Percentiles rank a stretch among this genome's conserved stretches.
Conservation (phyloP, 2,888 invertebrate genomes). For the Oscheius sp. region DNA sequence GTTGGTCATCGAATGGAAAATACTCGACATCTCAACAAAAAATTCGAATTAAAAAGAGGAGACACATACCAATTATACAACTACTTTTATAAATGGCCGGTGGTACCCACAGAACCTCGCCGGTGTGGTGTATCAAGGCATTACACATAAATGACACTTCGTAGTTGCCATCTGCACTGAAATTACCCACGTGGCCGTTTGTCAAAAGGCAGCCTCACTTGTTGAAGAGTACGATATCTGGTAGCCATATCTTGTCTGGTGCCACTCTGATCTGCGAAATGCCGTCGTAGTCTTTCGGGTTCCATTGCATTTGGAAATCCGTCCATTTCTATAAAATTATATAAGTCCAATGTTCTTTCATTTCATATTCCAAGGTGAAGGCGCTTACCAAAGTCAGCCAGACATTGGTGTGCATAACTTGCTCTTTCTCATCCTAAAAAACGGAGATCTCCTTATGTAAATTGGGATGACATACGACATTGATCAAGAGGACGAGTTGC, state of each 20-base stretch:
- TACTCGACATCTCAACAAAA: conserved; percentile 66
- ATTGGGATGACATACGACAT: conserved; percentile 74
- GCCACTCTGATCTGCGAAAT: conserved; percentile 74
- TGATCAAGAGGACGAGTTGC: conserved; percentile 75
- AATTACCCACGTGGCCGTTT: conserved; percentile 29
- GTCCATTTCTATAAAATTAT: conserved; percentile 69
- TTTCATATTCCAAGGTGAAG: no score
- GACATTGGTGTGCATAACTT: conserved; percentile 75
- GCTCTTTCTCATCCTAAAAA: conserved; percentile 75
- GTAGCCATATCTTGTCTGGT: conserved; percentile 75
- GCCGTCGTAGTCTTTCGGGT: conserved; percentile 72
- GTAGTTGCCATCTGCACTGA: conserved; percentile 98
- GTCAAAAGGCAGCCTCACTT: conserved; percentile 71
- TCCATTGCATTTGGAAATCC: conserved; percentile 73
- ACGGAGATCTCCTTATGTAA: not conserved
- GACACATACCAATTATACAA: conserved; percentile 89
- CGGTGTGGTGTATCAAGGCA: conserved; percentile 93
- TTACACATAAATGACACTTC: conserved; percentile 99
- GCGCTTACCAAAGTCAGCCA: conserved; percentile 77
- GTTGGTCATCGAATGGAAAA: conserved; percentile 80
- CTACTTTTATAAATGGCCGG: conserved; percentile 99
- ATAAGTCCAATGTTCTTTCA: no score
- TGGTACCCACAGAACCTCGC: conserved; percentile 91
- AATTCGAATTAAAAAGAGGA: not conserved
- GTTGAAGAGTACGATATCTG: conserved; percentile 74